Conservation (phyloP, 2,888 invertebrate species). For the Paralinhomoeus sp. region DNA sequence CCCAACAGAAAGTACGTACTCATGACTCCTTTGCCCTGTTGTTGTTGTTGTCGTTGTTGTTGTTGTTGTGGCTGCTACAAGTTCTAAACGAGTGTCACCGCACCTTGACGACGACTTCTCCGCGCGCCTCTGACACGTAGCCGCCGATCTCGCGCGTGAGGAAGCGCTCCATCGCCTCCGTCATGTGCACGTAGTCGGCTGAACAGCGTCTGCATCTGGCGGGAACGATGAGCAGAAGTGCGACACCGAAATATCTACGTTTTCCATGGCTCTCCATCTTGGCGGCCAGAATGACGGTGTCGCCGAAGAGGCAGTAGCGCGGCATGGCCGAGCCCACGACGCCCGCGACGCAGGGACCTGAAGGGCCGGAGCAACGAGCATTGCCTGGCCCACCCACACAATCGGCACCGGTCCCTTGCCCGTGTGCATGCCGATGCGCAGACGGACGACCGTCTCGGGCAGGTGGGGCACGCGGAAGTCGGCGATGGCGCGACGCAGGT, state of each 20-base stretch:
- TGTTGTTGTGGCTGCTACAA: too few relatives aligned
- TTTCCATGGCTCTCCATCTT: background rate
- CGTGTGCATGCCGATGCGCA: constrained; percentile 1
- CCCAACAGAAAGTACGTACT: constrained; percentile 1
- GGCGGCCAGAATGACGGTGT: background rate
- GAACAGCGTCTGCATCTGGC: too few relatives aligned
- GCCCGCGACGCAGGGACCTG: background rate
- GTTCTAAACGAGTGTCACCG: too few relatives aligned
- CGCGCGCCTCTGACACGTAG: background rate
- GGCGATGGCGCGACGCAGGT: background rate
- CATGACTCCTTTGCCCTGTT: constrained; percentile 1
- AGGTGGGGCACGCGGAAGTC: constrained; percentile 1
- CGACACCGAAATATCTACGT: background rate
- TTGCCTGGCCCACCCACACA: too few relatives aligned
- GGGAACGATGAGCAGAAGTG: background rate
- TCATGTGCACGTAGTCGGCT: constrained; percentile 4
- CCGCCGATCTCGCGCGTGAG: background rate
- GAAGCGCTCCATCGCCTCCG: background rate
- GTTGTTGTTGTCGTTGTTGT: too few relatives aligned
- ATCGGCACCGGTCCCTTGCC: too few relatives aligned
- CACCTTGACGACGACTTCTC: constrained; percentile 1
- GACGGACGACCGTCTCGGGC: background rate
- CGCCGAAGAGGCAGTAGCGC: background rate
- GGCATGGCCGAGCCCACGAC: too few relatives aligned
- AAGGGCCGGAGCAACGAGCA: too few relatives aligned